Evolutionary conservation across 1,140 invertebrate genomes (phyloP), one percentile per base, ranked within the genome.

Genomic region (Leptinotarsa undecemlineata): DNA sequence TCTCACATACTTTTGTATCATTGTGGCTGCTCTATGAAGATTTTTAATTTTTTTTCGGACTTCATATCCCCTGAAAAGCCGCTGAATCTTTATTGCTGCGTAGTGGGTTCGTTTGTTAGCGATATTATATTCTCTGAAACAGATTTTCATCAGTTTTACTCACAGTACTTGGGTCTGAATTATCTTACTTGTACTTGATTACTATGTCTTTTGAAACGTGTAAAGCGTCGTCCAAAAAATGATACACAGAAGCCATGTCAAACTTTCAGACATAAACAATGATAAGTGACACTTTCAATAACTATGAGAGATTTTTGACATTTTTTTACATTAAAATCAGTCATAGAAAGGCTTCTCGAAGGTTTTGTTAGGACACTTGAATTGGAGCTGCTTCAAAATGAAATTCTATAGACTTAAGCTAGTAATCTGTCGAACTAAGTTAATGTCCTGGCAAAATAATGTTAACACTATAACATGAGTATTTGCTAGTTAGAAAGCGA

Each of bases 161-260:
- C 3, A 21, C 21, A 26, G 20, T 23, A 15, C 19, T 42, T 6
- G 21, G n/a, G 4, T 15, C 51, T 57, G 4, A 48, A 20, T n/a
- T 8, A 64, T 73, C 74, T 75, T 75, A 80, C 79, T 66, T 68
- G 51, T 80, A 80, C 72, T 74, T 75, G 15, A 72, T 47, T 6
- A 79, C 63, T 48, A 80, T 74, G 26, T 74, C 66, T 42, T 74
- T 68, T 71, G 73, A 66, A n/a, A 77, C 68, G 23, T 80, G 72
- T n/a, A 74, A 6, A 42, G 76, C 78, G 62, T 80, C 79, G 26
- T 77, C 68, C 64, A 42, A 71, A 23, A 80, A 69, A 60, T 77
- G 73, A 71, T 78, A 78, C n/a, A 78, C 74, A 17, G 79, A 80
- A n/a, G 79, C 79, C 79, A 80, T 80, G 71, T 75, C n/a, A n/a